phyloP scores from a whole-genome alignment of 1,140 invertebrate species.

The Periplaneta americana region DNA sequence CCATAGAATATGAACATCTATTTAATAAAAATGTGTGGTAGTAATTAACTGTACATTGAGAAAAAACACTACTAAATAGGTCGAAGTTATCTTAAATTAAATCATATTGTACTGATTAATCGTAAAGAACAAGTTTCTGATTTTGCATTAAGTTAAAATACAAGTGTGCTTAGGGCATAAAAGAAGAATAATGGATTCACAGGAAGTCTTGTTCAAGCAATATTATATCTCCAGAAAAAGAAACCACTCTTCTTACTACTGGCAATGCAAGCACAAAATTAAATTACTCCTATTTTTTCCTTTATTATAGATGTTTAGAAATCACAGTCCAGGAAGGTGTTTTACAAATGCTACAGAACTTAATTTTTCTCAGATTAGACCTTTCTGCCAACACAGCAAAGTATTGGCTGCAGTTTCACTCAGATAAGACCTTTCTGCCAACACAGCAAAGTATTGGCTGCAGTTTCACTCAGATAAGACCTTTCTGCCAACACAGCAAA shows the following conservation, averaged over 20 bases:
- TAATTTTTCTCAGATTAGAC: no score
- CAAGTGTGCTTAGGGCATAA: background rate
- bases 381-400: no score
- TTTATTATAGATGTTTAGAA: no score
- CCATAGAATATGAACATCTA: background rate
- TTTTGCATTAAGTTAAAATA: background rate
- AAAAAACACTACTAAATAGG: background rate
- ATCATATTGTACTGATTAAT: background rate
- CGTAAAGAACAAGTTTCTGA: background rate
- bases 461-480: no score
- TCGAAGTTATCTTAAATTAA: background rate
- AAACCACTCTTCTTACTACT: background rate
- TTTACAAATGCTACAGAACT: no score
- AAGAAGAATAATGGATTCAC: background rate
- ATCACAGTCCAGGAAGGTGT: no score
- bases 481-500: no score
- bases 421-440: no score
- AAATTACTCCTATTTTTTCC: background rate
- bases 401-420: no score
- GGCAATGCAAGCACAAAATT: background rate
- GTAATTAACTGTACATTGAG: background rate
- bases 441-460: no score
- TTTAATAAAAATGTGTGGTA: background rate
- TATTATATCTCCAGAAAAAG: background rate
- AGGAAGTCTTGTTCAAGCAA: background rate